Evolutionary conservation across 2,888 invertebrate species (phyloP).

Genomic region (Dinocampus coccinellae): DNA sequence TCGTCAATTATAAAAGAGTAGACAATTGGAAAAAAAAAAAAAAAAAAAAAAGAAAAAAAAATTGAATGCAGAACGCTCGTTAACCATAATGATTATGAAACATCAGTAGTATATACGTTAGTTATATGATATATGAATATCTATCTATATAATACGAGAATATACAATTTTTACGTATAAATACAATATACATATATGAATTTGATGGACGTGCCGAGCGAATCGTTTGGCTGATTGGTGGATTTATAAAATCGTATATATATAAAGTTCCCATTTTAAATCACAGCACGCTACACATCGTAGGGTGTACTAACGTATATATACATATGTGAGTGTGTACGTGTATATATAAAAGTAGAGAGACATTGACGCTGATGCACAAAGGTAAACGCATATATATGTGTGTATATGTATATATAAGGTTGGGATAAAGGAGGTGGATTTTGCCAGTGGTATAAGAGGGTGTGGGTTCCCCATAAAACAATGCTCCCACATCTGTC

Average conservation of each 20-base stretch:
- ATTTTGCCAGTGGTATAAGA: conserved; percentile 38
- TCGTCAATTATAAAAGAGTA: background rate
- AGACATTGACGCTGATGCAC: conserved; percentile 2
- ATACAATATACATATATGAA: background rate
- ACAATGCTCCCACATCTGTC: conserved; percentile 70
- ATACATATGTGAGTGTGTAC: conserved; percentile 48
- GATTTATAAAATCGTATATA: conserved; percentile 58
- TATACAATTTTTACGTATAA: background rate
- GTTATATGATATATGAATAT: background rate
- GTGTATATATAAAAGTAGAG: conserved; percentile 1
- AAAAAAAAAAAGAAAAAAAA: background rate
- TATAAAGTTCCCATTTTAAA: conserved; percentile 62
- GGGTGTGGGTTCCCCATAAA: conserved; percentile 64
- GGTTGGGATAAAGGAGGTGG: conserved; percentile 32
- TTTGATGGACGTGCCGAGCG: conserved; percentile 46
- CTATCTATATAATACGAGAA: background rate
- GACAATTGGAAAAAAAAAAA: background rate
- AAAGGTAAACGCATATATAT: conserved; percentile 11
- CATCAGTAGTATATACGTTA: background rate
- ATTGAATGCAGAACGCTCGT: background rate
- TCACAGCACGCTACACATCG: conserved; percentile 64
- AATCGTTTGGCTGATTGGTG: conserved; percentile 54
- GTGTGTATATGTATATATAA: conserved; percentile 17
- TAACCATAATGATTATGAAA: background rate
- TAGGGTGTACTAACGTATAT: conserved; percentile 50